These are phyloP conservation scores for Rosalia funebris DNA, from an alignment of 2,888 invertebrate genomes.

Conservation along the genomic window DNA sequence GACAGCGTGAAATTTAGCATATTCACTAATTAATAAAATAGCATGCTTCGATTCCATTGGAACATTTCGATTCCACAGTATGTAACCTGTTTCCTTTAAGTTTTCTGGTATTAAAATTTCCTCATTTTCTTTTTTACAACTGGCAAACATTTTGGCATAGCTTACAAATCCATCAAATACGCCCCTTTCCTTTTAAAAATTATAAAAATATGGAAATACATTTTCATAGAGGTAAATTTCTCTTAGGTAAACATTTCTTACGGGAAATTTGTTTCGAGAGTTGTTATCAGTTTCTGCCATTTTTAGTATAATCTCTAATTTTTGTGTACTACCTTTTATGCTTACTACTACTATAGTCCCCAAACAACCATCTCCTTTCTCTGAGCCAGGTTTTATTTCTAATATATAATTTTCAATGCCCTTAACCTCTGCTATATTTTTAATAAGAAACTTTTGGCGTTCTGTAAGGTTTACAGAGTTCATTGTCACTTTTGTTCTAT, in stretches of 20 bases:
- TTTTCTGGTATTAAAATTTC: conserved; percentile 13
- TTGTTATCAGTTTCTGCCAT: not conserved
- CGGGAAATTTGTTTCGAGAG: not conserved
- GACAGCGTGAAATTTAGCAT: conserved; percentile 38
- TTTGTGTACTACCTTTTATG: not conserved
- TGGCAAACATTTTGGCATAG: conserved; percentile 8
- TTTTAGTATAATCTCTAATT: conserved; percentile 12
- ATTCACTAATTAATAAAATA: conserved; percentile 34
- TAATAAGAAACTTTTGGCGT: not conserved
- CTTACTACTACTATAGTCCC: conserved; percentile 8
- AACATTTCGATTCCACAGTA: conserved; percentile 27
- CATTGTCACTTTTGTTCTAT: too few relatives aligned
- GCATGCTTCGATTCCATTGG: conserved; percentile 36
- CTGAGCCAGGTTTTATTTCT: conserved; percentile 1
- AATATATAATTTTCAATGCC: not conserved
- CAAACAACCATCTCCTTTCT: conserved; percentile 9
- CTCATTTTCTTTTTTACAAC: conserved; percentile 1
- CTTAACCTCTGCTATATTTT: conserved; percentile 1
- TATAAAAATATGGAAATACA: conserved; percentile 9
- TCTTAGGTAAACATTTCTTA: conserved; percentile 6
- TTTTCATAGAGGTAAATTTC: conserved; percentile 8
- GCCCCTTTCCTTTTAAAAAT: conserved; percentile 1
- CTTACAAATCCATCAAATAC: not conserved
- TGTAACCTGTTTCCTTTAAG: conserved; percentile 10
- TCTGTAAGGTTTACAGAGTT: not conserved